Evolutionary conservation across 2,888 invertebrate species (phyloP), one percentile per base, ranked within the genome.

Genomic region (Tipula helvola): DNA sequence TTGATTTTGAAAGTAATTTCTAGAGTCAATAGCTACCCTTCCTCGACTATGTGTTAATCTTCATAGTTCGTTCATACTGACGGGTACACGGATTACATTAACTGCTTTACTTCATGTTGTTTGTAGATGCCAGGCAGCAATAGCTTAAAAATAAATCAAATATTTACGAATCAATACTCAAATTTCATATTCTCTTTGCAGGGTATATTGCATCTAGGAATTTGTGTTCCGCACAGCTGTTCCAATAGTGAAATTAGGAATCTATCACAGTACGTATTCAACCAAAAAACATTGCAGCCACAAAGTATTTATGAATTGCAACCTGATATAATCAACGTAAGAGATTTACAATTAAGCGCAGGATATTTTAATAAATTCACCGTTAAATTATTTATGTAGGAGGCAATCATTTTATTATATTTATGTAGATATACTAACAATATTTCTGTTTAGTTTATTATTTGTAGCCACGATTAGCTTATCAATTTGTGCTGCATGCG

Each of bases 211-310:
- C 92, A 92, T 86, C 89, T 93, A 13, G 93, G 93, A 0, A 89
- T 93, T 2, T 93, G 93, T 87, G 88, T 93, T 86, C 93, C 93
- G 0, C 90, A 90, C 0, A 90, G 92, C 0, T 93, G 93, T 87
- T 89, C 89, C 0, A 90, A 90, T 0, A 85, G 87, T 2, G 92
- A 93, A 87, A 89, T 92, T 10, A 89, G 90, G 87, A 89, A 90
- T 36, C 88, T 92, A 18, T 90, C 92, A 1, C 88, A 89, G 13
- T 89, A 89, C 16, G 91, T 90, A 85, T 89, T 92, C 1, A 89
- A 90, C 0, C 88, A 89, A 0, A 87, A 87, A 16, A 88, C 89
- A 8, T 89, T 91, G 13, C 90, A 90, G 2, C 91, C 91, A 86
- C 90, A 89, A 85, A 90, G 90, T 16, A 89, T 91, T 3, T 90